Base-by-base conservation (phyloP, 2,113 vertebrate genomes). In the Callopanchax toddi region DNA sequence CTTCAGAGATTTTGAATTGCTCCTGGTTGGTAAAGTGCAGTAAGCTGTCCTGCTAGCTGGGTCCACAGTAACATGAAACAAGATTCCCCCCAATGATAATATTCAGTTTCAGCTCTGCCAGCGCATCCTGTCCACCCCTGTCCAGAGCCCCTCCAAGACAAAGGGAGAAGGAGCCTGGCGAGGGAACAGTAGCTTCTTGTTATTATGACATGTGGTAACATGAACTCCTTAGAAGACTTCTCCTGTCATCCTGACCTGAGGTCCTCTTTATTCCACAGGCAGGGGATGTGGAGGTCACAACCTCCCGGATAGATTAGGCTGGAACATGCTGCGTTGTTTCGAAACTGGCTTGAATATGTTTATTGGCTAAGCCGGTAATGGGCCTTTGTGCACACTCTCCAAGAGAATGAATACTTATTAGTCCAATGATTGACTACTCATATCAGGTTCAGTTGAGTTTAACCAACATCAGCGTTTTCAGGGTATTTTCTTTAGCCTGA, bases 161-260 rank as follows among this genome's bases (percentile, higher is more conserved):
- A 93, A 93, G 92, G 94, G 93, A 94, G 93, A 95, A 96, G 95
- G 94, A 96, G 94, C 93, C 88, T 89, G 91, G 3, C 12, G 91
- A 90, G 92, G 94, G 95, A 96, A 98, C 95, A 93, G 91, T 94
- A 95, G 89, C 93, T 93, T 91, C 94, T 95, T 95, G 92, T 94
- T 95, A 94, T 95, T 91, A 91, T 94, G 91, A 86, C 76, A 74
- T 86, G 74, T 60, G 85, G 96, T 96, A 98, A 98, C 61, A 93
- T 96, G 95, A 98, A 96, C 96, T 96, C 91, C 96, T 97, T 96
- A 93, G 94, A 97, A 97, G 96, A 98, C 95, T 95, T 94, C 94
- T 90, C 84, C 89, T 92, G 91, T 91, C 91, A 92, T 90, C 89
- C 90, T 48, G 81, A 77, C 88, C 88, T 84, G 73, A 84, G 86